These are phyloP conservation scores for Dendroctonus ponderosae DNA, from an alignment of 1,140 invertebrate genomes.

Conservation along the genomic window DNA sequence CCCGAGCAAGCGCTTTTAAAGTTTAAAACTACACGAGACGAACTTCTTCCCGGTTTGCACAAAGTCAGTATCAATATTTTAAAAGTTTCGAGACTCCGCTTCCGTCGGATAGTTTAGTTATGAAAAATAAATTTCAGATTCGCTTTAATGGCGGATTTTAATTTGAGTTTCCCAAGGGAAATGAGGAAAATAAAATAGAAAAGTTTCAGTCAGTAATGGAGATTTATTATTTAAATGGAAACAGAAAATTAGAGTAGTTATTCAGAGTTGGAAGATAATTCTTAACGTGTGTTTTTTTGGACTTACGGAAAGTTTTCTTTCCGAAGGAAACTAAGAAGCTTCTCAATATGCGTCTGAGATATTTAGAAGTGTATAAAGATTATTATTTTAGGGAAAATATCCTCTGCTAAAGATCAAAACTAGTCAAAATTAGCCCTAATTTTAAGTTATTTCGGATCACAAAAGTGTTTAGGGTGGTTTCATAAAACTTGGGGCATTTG, in stretches of 20 bases:
- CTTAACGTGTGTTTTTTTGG: too few species aligned
- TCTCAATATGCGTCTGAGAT: too few species aligned
- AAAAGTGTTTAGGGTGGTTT: too few species aligned
- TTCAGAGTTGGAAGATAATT: too few species aligned
- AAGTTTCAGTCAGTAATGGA: conserved; percentile 7
- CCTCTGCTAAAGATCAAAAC: too few species aligned
- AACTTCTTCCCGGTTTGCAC: conserved; percentile 13
- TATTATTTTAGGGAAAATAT: too few species aligned
- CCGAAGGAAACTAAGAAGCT: too few species aligned
- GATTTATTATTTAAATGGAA: conserved; percentile 5
- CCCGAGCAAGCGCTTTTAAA: neutral
- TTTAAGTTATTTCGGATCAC: too few species aligned
- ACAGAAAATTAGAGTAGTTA: neutral
- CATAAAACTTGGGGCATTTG: too few species aligned
- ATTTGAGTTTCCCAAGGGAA: conserved; percentile 19
- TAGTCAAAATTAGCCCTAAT: too few species aligned
- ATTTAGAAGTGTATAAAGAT: too few species aligned
- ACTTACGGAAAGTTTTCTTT: too few species aligned
- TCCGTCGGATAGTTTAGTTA: conserved; percentile 19
- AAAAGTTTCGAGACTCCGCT: conserved; percentile 27
- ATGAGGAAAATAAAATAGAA: conserved; percentile 17
- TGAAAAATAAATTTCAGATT: conserved; percentile 29
- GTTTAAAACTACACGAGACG: conserved; percentile 12
- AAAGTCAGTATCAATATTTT: conserved; percentile 33
- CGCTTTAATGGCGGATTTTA: conserved; percentile 25